phyloP scores from a whole-genome alignment of 1,140 invertebrate genomes.

The Ridgeia piscesae region DNA sequence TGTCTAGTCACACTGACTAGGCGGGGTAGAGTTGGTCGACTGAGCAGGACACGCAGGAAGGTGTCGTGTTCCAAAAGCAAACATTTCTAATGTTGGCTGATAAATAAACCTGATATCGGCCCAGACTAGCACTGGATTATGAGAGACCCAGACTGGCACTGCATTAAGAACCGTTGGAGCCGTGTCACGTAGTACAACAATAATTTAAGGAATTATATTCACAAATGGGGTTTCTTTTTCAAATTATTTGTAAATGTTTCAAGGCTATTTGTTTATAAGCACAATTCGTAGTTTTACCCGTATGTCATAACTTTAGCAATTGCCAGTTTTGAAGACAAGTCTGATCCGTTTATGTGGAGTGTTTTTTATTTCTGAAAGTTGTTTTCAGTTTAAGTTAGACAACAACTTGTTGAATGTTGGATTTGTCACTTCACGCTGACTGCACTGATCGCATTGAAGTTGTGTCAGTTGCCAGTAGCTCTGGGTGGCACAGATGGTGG shows the following conservation, averaged over 20 bases:
- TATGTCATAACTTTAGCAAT: not conserved
- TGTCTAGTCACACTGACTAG: not conserved
- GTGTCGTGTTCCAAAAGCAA: not conserved
- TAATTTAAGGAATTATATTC: not conserved
- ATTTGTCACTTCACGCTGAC: not conserved
- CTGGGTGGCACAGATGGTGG: not conserved
- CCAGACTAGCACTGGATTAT: not conserved
- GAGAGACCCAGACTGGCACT: not conserved
- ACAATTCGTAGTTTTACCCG: not conserved
- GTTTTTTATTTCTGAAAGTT: not conserved
- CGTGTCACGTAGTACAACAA: not conserved
- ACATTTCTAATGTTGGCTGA: not conserved
- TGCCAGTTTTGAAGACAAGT: not conserved
- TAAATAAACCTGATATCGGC: not conserved
- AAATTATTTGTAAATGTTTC: not conserved
- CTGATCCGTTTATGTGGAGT: not conserved
- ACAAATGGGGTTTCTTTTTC: not conserved
- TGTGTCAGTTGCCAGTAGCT: not conserved
- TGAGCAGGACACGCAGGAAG: not conserved
- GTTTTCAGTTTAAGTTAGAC: not conserved
- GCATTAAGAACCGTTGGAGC: not conserved
- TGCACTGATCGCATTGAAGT: not conserved
- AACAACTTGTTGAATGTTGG: not conserved
- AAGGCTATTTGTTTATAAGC: not conserved
- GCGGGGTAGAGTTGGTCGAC: not conserved